Conservation (phyloP, 2,113 vertebrate genomes). For the Vombatus ursinus region DNA sequence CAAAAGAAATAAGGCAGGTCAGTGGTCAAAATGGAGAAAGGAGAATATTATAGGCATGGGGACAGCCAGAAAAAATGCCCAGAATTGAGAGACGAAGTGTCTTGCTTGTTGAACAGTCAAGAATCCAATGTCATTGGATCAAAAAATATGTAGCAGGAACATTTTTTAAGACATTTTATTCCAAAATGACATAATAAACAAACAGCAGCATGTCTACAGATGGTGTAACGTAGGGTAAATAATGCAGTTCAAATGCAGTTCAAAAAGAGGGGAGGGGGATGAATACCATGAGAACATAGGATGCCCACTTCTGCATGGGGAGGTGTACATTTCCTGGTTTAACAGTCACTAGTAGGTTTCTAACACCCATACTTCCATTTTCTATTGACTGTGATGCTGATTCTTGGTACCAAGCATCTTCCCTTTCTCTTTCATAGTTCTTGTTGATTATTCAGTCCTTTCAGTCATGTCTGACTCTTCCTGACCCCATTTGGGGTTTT, state of each 20-base stretch:
- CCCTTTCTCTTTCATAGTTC: too few species aligned
- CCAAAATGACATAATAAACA: not conserved
- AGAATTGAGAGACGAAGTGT: not conserved
- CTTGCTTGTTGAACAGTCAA: not conserved
- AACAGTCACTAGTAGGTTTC: not conserved
- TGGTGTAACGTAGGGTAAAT: not conserved
- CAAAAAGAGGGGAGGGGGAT: not conserved
- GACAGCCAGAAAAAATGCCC: not conserved
- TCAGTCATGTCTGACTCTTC: too few species aligned
- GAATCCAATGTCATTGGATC: not conserved
- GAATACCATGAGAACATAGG: not conserved
- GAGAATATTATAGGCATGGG: not conserved
- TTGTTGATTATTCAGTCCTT: too few species aligned
- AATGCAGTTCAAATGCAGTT: not conserved
- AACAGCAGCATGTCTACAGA: not conserved
- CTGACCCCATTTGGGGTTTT: too few species aligned
- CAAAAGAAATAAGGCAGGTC: not conserved
- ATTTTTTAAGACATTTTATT: not conserved
- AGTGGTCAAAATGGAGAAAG: not conserved
- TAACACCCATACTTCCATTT: not conserved
- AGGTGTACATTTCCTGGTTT: not conserved
- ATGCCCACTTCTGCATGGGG: not conserved
- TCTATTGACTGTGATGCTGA: not conserved
- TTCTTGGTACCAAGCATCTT: not conserved
- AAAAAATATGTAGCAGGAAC: not conserved